These are phyloP conservation scores for Sinocyclocheilus anophthalmus DNA, from an alignment of 2,113 vertebrate species.

Conservation along the genomic window DNA sequence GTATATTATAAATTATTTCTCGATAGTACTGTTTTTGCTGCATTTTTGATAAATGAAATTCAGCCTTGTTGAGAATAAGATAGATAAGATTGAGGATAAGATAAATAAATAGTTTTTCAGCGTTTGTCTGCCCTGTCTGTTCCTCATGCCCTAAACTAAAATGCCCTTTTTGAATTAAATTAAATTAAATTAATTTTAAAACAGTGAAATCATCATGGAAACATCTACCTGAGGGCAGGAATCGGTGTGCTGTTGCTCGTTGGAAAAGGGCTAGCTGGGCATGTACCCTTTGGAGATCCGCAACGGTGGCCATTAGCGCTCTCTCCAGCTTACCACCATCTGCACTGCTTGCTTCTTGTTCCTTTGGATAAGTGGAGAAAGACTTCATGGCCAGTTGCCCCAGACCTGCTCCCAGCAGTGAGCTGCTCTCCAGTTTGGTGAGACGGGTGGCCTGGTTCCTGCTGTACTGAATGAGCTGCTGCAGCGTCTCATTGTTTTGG, in stretches of 20 bases:
- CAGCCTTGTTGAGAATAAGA: no score
- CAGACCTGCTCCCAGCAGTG: slow-evolving; percentile 4
- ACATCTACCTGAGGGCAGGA: slow-evolving; percentile 43
- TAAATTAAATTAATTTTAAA: neutral
- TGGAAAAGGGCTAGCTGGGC: slow-evolving; percentile 59
- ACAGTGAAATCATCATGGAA: neutral
- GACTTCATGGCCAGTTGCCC: slow-evolving; percentile 45
- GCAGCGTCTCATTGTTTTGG: slow-evolving; percentile 59
- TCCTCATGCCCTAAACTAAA: no score
- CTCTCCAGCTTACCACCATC: slow-evolving; percentile 55
- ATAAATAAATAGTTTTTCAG: no score
- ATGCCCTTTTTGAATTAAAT: no score
- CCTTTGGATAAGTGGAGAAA: slow-evolving; percentile 28
- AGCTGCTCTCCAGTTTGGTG: slow-evolving; percentile 55
- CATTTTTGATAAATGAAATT: no score
- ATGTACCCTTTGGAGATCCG: slow-evolving; percentile 66
- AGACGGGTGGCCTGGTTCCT: slow-evolving; percentile 37
- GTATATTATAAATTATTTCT: neutral
- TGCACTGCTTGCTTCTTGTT: slow-evolving; percentile 55
- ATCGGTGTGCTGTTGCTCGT: neutral
- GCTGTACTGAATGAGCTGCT: slow-evolving; percentile 52
- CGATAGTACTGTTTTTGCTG: neutral
- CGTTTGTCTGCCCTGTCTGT: no score
- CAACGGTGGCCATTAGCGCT: slow-evolving; percentile 64
- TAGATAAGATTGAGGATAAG: no score